phyloP scores from a whole-genome alignment of 2,888 invertebrate species.

The Willowsia nigromaculata region DNA sequence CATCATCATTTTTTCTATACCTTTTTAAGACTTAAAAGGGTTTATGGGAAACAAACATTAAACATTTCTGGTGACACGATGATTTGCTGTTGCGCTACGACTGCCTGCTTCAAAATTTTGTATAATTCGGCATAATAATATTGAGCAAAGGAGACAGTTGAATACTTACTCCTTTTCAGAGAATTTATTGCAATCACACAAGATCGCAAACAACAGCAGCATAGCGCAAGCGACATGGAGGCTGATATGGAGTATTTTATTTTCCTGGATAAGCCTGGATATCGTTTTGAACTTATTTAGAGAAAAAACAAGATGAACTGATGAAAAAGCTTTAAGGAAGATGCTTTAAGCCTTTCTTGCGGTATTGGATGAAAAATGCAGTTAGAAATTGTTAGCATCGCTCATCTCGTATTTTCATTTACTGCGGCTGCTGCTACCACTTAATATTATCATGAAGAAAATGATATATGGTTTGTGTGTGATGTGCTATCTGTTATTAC shows the following conservation, averaged over 20 bases:
- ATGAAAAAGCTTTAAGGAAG: background rate
- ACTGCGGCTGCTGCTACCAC: background rate
- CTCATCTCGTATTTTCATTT: background rate
- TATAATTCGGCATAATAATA: background rate
- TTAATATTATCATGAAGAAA: background rate
- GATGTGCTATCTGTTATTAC: background rate
- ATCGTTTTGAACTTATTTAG: background rate
- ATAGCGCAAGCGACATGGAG: no score
- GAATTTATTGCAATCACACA: background rate
- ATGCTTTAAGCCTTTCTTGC: background rate
- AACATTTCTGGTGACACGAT: constrained; percentile 40
- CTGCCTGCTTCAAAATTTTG: background rate
- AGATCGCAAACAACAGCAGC: no score
- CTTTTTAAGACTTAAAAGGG: constrained; percentile 57
- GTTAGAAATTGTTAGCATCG: background rate
- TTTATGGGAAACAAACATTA: constrained; percentile 53
- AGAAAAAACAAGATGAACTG: background rate
- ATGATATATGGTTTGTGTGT: constrained; percentile 4
- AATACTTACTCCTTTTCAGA: background rate
- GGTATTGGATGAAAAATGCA: background rate
- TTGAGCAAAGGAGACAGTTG: background rate
- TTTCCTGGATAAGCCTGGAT: constrained; percentile 11
- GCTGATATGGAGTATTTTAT: background rate
- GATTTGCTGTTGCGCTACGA: background rate
- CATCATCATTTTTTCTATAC: background rate